These are phyloP conservation scores for Oxygymnocypris stewartii DNA, from an alignment of 2,113 vertebrate genomes.

Conservation along the genomic window DNA sequence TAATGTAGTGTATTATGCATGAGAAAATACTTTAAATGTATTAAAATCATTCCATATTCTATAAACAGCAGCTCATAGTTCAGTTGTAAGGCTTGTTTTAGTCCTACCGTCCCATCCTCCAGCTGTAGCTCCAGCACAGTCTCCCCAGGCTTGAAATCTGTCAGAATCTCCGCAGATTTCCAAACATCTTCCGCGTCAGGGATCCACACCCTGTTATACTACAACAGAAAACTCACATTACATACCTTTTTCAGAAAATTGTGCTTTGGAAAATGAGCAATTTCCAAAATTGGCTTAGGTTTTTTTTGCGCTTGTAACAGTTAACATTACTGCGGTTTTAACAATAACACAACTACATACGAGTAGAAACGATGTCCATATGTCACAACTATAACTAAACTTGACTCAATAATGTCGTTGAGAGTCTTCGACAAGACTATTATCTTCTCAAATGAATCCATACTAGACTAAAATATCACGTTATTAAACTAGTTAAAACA, in stretches of 20 bases:
- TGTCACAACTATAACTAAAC: slow-evolving; percentile 35
- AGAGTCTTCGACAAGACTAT: not conserved
- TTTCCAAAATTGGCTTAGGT: no score
- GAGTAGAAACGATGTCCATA: slow-evolving; percentile 27
- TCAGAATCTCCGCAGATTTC: slow-evolving; percentile 90
- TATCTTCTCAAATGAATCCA: not conserved
- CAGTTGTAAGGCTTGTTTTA: not conserved
- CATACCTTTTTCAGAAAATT: not conserved
- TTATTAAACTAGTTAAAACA: not conserved
- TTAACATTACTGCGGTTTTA: not conserved
- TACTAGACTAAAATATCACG: not conserved
- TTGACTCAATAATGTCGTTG: not conserved
- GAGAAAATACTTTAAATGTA: not conserved
- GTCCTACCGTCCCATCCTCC: slow-evolving; percentile 89
- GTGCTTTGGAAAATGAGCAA: not conserved
- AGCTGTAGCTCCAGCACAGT: slow-evolving; percentile 76
- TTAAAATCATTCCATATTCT: not conserved
- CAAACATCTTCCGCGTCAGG: slow-evolving; percentile 91
- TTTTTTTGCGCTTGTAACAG: not conserved
- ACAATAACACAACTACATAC: not conserved
- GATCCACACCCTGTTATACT: slow-evolving; percentile 98
- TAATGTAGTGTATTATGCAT: not conserved
- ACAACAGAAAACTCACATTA: not conserved
- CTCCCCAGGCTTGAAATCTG: slow-evolving; percentile 82
- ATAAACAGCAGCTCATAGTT: no score